phyloP scores from a whole-genome alignment of 2,113 vertebrate species.

The Otocyon megalotis region DNA sequence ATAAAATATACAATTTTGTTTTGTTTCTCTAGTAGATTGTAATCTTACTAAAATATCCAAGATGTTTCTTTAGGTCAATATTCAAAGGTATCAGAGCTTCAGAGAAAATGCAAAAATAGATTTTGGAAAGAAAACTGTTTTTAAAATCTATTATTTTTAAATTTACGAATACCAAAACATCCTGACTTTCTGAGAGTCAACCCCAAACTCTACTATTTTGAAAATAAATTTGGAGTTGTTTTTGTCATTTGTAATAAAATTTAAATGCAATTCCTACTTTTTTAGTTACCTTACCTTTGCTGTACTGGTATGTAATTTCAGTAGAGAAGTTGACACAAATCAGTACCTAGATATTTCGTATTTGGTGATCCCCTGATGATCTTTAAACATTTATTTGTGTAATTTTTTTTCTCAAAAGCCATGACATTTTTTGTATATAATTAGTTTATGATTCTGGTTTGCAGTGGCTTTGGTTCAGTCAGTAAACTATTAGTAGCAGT shows the following conservation, averaged over 20 bases:
- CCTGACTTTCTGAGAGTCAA: neutral
- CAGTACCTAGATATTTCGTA: neutral
- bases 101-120: neutral
- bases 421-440: neutral
- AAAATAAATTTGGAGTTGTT: neutral
- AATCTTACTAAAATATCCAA: neutral
- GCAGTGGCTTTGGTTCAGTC: neutral
- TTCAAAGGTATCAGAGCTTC: neutral
- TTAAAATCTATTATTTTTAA: neutral
- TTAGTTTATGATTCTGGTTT: neutral
- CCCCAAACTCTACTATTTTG: neutral
- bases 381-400: neutral
- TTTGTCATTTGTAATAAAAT: neutral
- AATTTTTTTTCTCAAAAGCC: neutral
- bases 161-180: neutral
- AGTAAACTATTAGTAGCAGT: neutral
- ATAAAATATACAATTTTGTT: neutral
- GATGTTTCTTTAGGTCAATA: neutral
- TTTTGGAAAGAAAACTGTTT: neutral
- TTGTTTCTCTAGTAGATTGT: neutral
- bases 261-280: neutral
- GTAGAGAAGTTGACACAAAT: neutral
- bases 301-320: neutral
- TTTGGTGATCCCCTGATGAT: neutral
- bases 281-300: neutral